Base-by-base conservation (phyloP, 2,113 vertebrate genomes). In the Zosterops pallidus region DNA sequence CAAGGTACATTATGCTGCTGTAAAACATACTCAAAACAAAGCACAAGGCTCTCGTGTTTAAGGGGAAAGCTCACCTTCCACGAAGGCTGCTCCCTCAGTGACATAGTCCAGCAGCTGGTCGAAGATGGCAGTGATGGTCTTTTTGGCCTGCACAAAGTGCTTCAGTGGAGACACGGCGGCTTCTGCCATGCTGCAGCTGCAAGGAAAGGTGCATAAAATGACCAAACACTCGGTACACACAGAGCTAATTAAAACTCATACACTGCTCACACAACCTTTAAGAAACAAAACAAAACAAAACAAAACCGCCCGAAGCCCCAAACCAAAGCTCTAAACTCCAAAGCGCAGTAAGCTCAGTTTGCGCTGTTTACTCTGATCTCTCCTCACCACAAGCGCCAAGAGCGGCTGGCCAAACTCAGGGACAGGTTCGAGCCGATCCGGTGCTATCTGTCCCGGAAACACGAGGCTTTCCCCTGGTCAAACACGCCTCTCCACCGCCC, bases 141-240 rank as follows among this genome's bases (percentile, higher is more conserved):
- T 99, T 91, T 99, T 99, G 25, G 99, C 99, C 47, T 99, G 96
- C 71, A 99, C 99, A 29, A 99, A 99, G 97, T 98, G 99, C 95
- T 99, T 99, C 53, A 99, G 95, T 0, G 99, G 99, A 55, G 99
- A 99, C 74, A 98, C 95, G 0, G 98, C 95, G 8, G 97, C 96
- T 84, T 97, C 98, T 74, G 98, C 98, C 98, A 99, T 98, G 46
- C 33, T 95, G 85, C 44, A 84, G 39, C 96, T 97, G 86, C 33
- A 62, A 63, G 3, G 6, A 60, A 94, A 94, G 75, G 37, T 12
- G 67, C 25, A 14, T 2, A 1, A 83, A 89, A 53, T 31, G 18
- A 86, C 47, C n/a, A 8, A 63, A 33, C 16, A 2, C 14, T 24
- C 26, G 0, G 12, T 2, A 11, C 9, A 5, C 17, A 13, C 23